These are phyloP conservation scores for Caenorhabditis uteleia DNA, from an alignment of 2,888 invertebrate genomes.

Conservation along the genomic window DNA sequence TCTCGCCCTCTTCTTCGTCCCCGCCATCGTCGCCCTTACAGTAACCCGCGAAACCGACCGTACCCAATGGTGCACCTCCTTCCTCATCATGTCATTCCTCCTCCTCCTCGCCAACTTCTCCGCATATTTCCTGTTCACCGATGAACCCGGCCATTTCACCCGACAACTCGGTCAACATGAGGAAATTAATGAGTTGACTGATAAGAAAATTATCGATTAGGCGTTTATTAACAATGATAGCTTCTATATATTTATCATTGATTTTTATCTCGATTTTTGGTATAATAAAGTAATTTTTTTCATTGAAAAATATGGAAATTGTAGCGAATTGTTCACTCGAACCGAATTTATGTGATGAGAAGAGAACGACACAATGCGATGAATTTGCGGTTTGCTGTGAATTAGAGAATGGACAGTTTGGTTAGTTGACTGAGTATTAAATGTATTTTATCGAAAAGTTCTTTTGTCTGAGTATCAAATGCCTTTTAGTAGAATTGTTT, in stretches of 20 bases:
- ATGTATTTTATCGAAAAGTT: too few species aligned
- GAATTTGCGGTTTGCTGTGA: slow-evolving; percentile 42
- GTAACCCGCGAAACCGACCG: slow-evolving; percentile 18
- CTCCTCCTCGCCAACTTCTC: slow-evolving; percentile 17
- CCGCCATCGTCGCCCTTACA: slow-evolving; percentile 20
- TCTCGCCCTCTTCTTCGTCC: slow-evolving; percentile 28
- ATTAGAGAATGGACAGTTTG: slow-evolving; percentile 38
- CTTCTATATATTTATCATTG: slow-evolving; percentile 7
- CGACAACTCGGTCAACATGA: too few species aligned
- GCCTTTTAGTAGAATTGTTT: too few species aligned
- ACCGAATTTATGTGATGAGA: slow-evolving; percentile 49
- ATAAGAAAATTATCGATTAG: not conserved
- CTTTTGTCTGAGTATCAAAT: too few species aligned
- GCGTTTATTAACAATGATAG: not conserved
- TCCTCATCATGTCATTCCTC: slow-evolving; percentile 24
- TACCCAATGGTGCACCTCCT: slow-evolving; percentile 17
- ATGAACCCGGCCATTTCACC: too few species aligned
- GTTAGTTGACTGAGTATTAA: too few species aligned
- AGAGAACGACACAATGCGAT: slow-evolving; percentile 43
- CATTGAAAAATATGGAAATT: too few species aligned
- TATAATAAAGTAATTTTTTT: slow-evolving; percentile 7
- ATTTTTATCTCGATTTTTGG: slow-evolving; percentile 3
- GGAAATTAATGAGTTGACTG: too few species aligned
- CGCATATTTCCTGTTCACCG: slow-evolving; percentile 25
- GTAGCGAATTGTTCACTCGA: too few species aligned